These are phyloP conservation scores for Tetragonisca angustula DNA, from an alignment of 2,888 invertebrate species.

Conservation along the genomic window DNA sequence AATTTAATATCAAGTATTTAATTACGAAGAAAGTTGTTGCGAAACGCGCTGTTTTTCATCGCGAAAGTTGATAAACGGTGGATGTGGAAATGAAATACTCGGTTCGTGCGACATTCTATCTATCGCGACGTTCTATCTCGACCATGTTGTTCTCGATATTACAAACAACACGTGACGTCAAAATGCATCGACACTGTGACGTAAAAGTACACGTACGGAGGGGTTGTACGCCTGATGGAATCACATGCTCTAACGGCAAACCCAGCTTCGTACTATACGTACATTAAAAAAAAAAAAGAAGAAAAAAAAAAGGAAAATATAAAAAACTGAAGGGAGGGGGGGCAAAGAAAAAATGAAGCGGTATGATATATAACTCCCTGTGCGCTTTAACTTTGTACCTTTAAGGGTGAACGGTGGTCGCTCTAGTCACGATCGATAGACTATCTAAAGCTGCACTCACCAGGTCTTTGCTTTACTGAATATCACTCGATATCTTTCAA, in stretches of 20 bases:
- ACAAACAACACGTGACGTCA: slow-evolving; percentile 57
- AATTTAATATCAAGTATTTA: not conserved
- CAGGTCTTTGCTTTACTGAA: slow-evolving; percentile 61
- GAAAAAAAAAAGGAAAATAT: not conserved
- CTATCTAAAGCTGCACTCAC: slow-evolving; percentile 65
- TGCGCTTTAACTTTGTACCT: slow-evolving; percentile 49
- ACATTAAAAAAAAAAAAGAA: not conserved
- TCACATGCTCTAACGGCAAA: not conserved
- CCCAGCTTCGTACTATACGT: not conserved
- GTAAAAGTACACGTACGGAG: slow-evolving; percentile 13
- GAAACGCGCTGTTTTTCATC: not conserved
- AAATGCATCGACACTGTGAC: slow-evolving; percentile 27
- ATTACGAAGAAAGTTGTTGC: not conserved
- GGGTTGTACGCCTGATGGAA: slow-evolving; percentile 9
- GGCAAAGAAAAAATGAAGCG: not conserved
- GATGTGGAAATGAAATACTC: not conserved
- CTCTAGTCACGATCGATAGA: slow-evolving; percentile 58
- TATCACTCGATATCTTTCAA: slow-evolving; percentile 47
- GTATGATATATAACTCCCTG: slow-evolving; percentile 10
- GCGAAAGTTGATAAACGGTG: not conserved
- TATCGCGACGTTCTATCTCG: not conserved
- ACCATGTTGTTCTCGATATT: slow-evolving; percentile 1
- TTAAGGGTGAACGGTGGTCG: slow-evolving; percentile 59
- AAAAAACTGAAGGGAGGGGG: not conserved
- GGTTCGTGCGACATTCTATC: not conserved